Percentiles rank a stretch among this genome's conserved stretches.
Conservation (phyloP, 2,113 vertebrate genomes). For the Gymnocephalus cernua region DNA sequence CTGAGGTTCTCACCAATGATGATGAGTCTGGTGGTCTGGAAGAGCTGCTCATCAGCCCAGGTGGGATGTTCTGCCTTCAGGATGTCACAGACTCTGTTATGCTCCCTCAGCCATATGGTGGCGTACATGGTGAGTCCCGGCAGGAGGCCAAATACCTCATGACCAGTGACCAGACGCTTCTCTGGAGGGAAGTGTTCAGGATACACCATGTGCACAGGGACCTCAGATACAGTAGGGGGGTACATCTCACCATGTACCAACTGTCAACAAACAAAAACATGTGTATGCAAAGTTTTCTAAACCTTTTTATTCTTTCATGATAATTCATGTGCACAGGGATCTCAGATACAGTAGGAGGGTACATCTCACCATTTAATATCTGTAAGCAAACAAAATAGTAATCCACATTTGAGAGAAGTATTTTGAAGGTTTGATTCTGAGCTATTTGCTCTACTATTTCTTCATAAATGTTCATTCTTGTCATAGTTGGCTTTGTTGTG, state of each 20-base stretch:
- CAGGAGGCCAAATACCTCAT: constrained; percentile 93
- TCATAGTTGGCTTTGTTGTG: neutral
- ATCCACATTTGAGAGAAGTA: neutral
- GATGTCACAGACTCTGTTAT: constrained; percentile 95
- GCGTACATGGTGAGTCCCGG: constrained; percentile 91
- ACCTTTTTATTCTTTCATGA: constrained; percentile 51
- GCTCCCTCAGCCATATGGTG: constrained; percentile 95
- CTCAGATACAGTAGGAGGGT: constrained; percentile 85
- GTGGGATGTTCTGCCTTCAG: constrained; percentile 91
- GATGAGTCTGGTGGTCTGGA: constrained; percentile 94
- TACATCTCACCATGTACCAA: constrained; percentile 91
- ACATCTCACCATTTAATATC: constrained; percentile 91
- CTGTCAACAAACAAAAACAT: constrained; percentile 70
- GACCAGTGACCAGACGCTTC: constrained; percentile 88
- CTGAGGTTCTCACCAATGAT: constrained; percentile 88
- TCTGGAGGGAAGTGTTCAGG: constrained; percentile 72
- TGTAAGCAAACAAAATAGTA: constrained; percentile 52
- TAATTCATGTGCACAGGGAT: constrained; percentile 90
- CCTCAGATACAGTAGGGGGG: constrained; percentile 85
- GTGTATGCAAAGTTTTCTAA: too few relatives aligned
- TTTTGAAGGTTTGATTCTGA: neutral
- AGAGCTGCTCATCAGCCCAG: constrained; percentile 95
- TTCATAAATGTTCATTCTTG: neutral
- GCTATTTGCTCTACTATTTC: neutral
- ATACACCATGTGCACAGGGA: constrained; percentile 90